Evolutionary conservation across 2,888 invertebrate genomes (phyloP), one percentile per base, ranked within the genome.

Genomic region (Thalpophila matura): DNA sequence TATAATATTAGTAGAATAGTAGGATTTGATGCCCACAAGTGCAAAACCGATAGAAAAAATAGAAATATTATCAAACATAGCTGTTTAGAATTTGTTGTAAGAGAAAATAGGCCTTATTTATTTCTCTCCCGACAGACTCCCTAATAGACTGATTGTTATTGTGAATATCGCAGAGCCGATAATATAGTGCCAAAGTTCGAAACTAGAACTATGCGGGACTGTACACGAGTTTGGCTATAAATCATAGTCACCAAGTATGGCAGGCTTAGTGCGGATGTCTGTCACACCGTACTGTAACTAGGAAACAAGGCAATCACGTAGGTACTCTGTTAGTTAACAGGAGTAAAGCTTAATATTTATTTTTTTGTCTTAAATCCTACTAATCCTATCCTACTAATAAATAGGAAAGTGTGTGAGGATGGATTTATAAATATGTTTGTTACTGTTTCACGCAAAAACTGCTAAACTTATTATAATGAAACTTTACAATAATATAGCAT

Each of bases 251-350:
- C 65, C 37, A 56, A 80, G 73, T 72, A 75, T 66, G 63, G 54
- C 54, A 74, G 82, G 85, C 84, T 88, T 83, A 87, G 71, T 70
- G 71, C 35, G 80, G 77, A 37, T 57, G 75, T 20, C 54, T 26
- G 24, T 86, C 42, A 87, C 85, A 87, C 84, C 73, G 81, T 69
- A 35, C 10, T 26, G 81, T 69, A 72, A 31, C 31, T 26, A 5
- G 18, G 0, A 7, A 9, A n/a, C 4, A 33, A 31, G 27, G 10
- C 6, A 9, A 7, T 10, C 12, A 6, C 12, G n/a, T n/a, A n/a
- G 10, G n/a, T 31, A 31, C n/a, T 31, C 4, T 31, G 2, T 31
- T n/a, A n/a, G n/a, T n/a, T n/a, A n/a, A n/a, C n/a, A n/a, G n/a
- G n/a, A n/a, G n/a, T n/a, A n/a, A n/a, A n/a, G n/a, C n/a, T n/a